Evolutionary conservation across 2,888 invertebrate species (phyloP).

Genomic region (Boloria euphrosyne): DNA sequence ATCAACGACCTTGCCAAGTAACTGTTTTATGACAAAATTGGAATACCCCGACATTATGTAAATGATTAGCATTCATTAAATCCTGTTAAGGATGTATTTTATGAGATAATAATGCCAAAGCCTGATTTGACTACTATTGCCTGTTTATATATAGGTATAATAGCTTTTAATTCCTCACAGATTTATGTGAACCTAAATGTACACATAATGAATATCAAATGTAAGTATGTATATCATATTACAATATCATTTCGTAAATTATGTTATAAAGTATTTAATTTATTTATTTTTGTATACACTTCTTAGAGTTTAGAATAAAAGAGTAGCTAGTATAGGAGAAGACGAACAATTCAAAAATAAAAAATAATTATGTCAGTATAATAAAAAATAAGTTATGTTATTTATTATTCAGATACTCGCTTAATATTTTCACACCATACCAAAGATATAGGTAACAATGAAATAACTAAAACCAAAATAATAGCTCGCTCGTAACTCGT

Average conservation of each 20-base stretch:
- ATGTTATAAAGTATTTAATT: no score
- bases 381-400: no score
- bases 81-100: conserved; percentile 46
- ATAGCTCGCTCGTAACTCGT: conserved; percentile 39
- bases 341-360: no score
- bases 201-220: no score
- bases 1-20: conserved; percentile 60
- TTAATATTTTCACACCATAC: background rate
- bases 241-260: no score
- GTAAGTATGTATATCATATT: no score
- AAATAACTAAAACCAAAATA: conserved; percentile 1
- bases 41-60: conserved; percentile 59
- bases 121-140: background rate
- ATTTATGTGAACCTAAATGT: no score
- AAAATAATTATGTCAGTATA: no score
- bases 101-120: conserved; percentile 5
- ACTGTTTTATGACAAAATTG: conserved; percentile 56
- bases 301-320: no score
- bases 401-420: background rate
- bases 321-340: no score
- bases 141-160: conserved; percentile 2
- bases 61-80: conserved; percentile 50
- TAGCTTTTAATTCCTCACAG: no score
- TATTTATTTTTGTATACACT: no score
- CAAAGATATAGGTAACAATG: background rate